Percentiles rank a stretch among this genome's conserved stretches.
These are phyloP conservation scores for Dryobotodes eremita DNA, from an alignment of 2,888 invertebrate species.

Conservation along the genomic window DNA sequence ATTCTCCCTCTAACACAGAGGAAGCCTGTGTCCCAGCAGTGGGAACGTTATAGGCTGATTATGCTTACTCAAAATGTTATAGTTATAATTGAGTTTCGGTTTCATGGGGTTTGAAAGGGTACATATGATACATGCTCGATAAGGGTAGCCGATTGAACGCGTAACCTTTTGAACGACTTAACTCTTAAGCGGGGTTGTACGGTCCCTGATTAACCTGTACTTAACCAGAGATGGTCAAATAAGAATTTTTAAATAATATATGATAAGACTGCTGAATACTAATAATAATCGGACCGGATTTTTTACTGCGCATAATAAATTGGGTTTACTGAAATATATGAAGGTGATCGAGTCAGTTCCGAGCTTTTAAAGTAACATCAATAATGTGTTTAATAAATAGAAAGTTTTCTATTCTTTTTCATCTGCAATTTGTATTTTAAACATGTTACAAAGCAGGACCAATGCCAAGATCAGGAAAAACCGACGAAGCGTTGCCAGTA, in stretches of 20 bases:
- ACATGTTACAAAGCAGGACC: conserved; percentile 65
- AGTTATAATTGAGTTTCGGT: neutral
- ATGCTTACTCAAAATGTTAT: conserved; percentile 3
- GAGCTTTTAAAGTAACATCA: neutral
- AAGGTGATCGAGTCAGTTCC: neutral
- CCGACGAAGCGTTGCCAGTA: conserved; percentile 66
- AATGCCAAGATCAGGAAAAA: conserved; percentile 77
- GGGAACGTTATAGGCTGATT: neutral
- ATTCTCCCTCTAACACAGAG: neutral
- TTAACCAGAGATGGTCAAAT: neutral
- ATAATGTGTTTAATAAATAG: conserved; percentile 30
- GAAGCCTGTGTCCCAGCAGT: neutral
- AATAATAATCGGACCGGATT: neutral
- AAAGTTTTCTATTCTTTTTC: conserved; percentile 34
- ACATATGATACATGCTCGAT: neutral
- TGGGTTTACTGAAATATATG: neutral
- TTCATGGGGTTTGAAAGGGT: neutral
- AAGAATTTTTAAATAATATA: neutral
- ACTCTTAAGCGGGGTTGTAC: neutral
- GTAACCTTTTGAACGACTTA: conserved; percentile 23
- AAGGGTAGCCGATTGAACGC: neutral
- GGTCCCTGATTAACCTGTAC: neutral
- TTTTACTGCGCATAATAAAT: neutral
- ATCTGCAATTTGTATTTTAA: conserved; percentile 53
- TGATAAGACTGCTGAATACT: neutral